Percentiles rank a stretch among this genome's conserved stretches.
Evolutionary conservation across 2,888 invertebrate genomes (phyloP).

Genomic region (Petrolisthes manimaculis): DNA sequence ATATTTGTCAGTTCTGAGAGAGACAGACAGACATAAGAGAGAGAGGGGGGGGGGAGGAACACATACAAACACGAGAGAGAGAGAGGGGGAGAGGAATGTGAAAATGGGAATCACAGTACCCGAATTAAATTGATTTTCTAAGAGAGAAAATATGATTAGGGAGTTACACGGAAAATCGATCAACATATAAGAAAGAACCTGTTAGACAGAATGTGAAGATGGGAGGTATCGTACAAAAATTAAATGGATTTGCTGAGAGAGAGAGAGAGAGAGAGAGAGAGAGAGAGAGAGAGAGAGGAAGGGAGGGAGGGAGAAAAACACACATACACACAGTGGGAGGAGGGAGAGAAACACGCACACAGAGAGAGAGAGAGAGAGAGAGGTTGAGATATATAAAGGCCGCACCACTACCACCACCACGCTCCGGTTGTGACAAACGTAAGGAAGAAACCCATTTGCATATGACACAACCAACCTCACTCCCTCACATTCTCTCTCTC

Average conservation of each 20-base stretch:
- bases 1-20: not conserved
- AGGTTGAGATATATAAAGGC: not conserved
- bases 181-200: not conserved
- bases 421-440: not conserved
- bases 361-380: not conserved
- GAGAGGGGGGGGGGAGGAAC: too few species aligned
- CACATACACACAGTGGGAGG: not conserved
- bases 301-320: not conserved
- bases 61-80: too few species aligned
- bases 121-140: not conserved
- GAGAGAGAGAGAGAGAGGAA: slow-evolving; percentile 2
- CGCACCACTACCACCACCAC: not conserved
- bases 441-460: not conserved
- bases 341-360: not conserved
- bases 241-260: not conserved
- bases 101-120: too few species aligned
- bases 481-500: not conserved
- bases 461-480: not conserved
- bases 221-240: not conserved
- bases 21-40: too few species aligned
- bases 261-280: slow-evolving; percentile 1
- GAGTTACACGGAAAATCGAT: not conserved
- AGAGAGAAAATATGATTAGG: not conserved
- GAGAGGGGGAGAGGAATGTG: not conserved
- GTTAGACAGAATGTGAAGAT: not conserved